Evolutionary conservation across 2,888 invertebrate genomes (phyloP).

Genomic region (Zhengitettix transpicula): DNA sequence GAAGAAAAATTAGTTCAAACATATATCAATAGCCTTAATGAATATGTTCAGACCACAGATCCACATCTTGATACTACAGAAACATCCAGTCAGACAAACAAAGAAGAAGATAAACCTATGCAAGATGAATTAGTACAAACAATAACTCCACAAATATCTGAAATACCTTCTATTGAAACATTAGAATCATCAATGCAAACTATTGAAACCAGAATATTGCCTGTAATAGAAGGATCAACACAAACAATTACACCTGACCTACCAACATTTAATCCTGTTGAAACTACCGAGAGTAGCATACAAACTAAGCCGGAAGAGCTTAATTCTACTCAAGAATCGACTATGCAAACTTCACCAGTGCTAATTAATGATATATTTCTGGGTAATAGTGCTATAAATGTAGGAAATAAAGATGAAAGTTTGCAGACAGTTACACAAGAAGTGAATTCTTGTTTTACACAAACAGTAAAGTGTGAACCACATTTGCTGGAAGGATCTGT

Average conservation of each 20-base stretch:
- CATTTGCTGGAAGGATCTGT: constrained; percentile 3
- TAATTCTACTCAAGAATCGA: constrained; percentile 16
- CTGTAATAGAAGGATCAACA: constrained; percentile 10
- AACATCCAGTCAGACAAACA: constrained; percentile 1
- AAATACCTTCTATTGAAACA: constrained; percentile 11
- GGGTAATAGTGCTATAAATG: constrained; percentile 13
- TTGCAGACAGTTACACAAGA: background rate
- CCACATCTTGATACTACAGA: constrained; percentile 1
- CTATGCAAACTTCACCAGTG: constrained; percentile 8
- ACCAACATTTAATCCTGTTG: constrained; percentile 18
- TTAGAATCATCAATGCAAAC: constrained; percentile 18
- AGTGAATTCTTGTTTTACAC: background rate
- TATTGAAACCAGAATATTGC: background rate
- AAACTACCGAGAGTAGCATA: constrained; percentile 20
- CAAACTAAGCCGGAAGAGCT: constrained; percentile 31
- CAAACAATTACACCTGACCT: constrained; percentile 28
- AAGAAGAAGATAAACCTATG: constrained; percentile 1
- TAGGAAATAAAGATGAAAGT: constrained; percentile 14
- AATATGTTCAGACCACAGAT: constrained; percentile 5
- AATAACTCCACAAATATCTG: constrained; percentile 1
- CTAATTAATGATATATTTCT: too few relatives aligned
- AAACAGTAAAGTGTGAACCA: background rate
- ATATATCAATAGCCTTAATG: background rate
- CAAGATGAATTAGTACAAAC: constrained; percentile 6
- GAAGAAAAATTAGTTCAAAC: constrained; percentile 30